Evolutionary conservation across 1,140 invertebrate species (phyloP), one percentile per base, ranked within the genome.

Genomic region (Bombus picipes): DNA sequence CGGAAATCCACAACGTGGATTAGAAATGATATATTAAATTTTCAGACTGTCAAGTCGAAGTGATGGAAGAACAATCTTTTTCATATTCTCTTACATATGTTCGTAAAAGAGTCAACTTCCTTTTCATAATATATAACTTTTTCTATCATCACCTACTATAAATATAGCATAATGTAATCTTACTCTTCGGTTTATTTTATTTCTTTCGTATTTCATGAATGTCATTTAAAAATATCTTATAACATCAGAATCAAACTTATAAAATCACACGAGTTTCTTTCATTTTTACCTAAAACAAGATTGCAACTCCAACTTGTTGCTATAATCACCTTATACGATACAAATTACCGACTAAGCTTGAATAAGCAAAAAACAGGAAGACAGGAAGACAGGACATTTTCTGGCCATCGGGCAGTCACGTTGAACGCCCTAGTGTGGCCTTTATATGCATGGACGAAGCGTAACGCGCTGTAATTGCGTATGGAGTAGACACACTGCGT

Each of bases 401-500:
- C 47, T 34, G 22, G 41, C 22, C 32, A 2, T 22, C 4, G n/a
- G 5, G 4, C 9, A 28, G n/a, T 43, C 39, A 3, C n/a, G 79
- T 86, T 79, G 81, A 76, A 75, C 72, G 43, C 74, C 53, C 28
- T 47, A 28, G 43, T n/a, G 12, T 43, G 76, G 34, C 28, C 78
- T 85, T 74, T 74, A 43, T 32, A 85, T 32, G 62, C 83, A 83
- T 28, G 74, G 76, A 22, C 88, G 70, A 82, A 82, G 83, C 85
- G 87, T 86, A 88, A 86, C 87, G 86, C 71, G 79, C 77, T 87
- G 89, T 90, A 90, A 90, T 90, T 90, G 87, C 87, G 87, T 83
- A 77, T 90, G 87, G 89, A 86, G 89, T 90, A 81, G 82, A 89
- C 85, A 82, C 76, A 81, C 85, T 81, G 87, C 81, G 87, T 90